Evolutionary conservation across 2,888 invertebrate species (phyloP), one percentile per base, ranked within the genome.

Genomic region (Gandaritis pyraliata): DNA sequence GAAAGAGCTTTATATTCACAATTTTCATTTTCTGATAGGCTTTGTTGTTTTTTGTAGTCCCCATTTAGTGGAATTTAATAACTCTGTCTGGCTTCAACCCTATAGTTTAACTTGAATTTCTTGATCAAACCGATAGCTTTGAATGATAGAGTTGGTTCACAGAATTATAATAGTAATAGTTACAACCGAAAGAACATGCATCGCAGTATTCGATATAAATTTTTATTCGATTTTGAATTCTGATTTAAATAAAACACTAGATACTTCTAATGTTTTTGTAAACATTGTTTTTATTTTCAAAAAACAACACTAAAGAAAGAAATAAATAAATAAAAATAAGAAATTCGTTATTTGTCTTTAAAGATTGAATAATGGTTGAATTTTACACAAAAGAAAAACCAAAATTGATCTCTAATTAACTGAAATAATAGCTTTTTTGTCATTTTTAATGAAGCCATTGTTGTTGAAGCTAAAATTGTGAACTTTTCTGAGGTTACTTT

Each of bases 31-130:
- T 30, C 47, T 59, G 56, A 53, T 60, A 36, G 38, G 47, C 39
- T 23, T 52, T 55, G 58, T 55, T 59, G 64, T 10, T 1, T 48
- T 60, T 64, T 38, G 54, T 66, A 56, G 67, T 68, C 60, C 47
- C 58, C 57, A 64, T 68, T 70, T 69, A 68, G 70, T 70, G 58
- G 62, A 51, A 45, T 64, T 66, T 67, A 75, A 75, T 75, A 67
- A 76, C 53, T 58, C 47, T 8, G 13, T 46, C 48, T 47, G 53
- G 61, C 64, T 55, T 36, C 13, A 51, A 61, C 38, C 57, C 64
- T 48, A 45, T 69, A 61, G 55, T 69, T 70, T 70, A 50, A 48
- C 61, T 65, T 62, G 61, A 72, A 69, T 73, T 65, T 69, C 49
- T 62, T 64, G 66, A 71, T 73, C 61, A 54, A 67, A 63, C 59